Conservation (phyloP, 1,140 invertebrate genomes). For the Oryctes rhinoceros region DNA sequence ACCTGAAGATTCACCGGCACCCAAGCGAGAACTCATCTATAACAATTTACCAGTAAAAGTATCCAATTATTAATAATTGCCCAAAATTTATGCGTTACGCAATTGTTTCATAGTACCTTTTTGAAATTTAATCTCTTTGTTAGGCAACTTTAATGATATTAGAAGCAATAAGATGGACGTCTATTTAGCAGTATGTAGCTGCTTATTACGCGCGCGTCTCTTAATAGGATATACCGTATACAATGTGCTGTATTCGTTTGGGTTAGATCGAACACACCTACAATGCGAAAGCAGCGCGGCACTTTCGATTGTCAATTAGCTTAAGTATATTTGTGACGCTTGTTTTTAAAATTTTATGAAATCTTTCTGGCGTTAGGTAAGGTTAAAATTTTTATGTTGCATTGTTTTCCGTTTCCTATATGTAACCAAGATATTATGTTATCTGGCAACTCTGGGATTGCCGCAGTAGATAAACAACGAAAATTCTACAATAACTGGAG, state of each 20-base stretch:
- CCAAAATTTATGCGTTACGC: conserved; percentile 36
- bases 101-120: conserved; percentile 16
- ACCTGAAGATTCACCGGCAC: conserved; percentile 12
- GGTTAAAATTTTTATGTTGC: no score
- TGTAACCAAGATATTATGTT: no score
- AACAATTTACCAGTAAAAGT: conserved; percentile 37
- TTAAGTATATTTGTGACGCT: no score
- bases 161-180: not conserved
- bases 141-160: conserved; percentile 10
- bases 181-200: not conserved
- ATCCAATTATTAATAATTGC: conserved; percentile 35
- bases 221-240: not conserved
- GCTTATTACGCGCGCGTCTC: not conserved
- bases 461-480: no score
- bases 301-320: not conserved
- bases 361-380: no score
- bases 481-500: no score
- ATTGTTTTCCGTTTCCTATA: no score
- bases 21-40: conserved; percentile 25
- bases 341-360: no score
- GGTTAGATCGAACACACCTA: not conserved
- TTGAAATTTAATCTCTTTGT: conserved; percentile 24
- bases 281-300: not conserved
- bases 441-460: no score
- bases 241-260: not conserved